phyloP scores from a whole-genome alignment of 2,797 vertebrate species.

The Coendou prehensilis region DNA sequence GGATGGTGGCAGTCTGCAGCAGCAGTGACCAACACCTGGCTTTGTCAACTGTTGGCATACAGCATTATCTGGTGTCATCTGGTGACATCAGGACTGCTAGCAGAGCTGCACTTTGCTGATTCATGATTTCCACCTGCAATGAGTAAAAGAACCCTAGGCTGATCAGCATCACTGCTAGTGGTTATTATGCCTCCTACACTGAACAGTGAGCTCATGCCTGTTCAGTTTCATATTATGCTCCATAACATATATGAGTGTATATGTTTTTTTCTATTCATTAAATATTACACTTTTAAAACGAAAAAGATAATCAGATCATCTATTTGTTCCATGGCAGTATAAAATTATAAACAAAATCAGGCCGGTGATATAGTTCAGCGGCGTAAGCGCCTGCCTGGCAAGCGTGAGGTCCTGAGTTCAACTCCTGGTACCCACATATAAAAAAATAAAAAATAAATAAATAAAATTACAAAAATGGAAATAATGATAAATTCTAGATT shows the following conservation, averaged over 20 bases:
- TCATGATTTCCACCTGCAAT: neutral
- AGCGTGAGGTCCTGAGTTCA: no score
- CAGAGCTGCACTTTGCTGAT: neutral
- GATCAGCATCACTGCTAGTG: neutral
- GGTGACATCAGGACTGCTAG: neutral
- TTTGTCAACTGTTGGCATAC: neutral
- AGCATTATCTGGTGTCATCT: neutral
- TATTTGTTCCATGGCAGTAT: neutral
- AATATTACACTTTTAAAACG: neutral
- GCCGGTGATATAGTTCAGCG: no score
- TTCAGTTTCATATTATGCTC: neutral
- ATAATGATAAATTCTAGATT: neutral
- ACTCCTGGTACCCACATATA: no score
- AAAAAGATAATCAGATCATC: neutral
- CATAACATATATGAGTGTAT: neutral
- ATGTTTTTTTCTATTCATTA: neutral
- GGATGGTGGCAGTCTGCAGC: neutral
- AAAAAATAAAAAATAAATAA: no score
- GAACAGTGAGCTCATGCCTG: neutral
- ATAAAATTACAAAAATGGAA: constrained; percentile 24
- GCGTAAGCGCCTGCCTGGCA: no score
- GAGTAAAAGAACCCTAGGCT: neutral
- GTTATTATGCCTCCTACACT: neutral
- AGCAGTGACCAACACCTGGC: neutral
- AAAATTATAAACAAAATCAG: neutral